These are phyloP conservation scores for Mungos mungo DNA, from an alignment of 2,113 vertebrate genomes.

Conservation along the genomic window DNA sequence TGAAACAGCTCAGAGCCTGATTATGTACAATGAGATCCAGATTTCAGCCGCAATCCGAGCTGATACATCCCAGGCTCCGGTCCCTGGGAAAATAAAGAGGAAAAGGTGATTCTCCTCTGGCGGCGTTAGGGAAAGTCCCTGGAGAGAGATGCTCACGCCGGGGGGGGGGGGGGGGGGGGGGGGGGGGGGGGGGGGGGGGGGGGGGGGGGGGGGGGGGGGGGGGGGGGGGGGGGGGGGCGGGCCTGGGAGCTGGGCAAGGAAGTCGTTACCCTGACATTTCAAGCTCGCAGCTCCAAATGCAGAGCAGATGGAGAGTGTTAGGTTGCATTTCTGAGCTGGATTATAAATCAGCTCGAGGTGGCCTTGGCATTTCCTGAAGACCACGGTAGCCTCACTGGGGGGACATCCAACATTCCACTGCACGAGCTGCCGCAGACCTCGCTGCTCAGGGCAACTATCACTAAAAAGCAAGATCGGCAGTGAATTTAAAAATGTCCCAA, in stretches of 20 bases:
- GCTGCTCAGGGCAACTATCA: not conserved
- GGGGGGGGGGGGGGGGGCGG: no score
- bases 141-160: not conserved
- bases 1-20: not conserved
- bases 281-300: conserved; percentile 11
- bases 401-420: not conserved
- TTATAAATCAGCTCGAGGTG: conserved; percentile 60
- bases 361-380: conserved; percentile 70
- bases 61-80: not conserved
- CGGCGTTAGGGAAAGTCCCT: not conserved
- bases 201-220: no score
- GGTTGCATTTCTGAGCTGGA: conserved; percentile 40
- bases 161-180: no score
- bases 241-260: not conserved
- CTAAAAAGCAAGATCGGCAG: not conserved
- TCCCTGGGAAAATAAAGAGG: conserved; percentile 44
- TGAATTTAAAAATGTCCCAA: not conserved
- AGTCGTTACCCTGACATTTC: not conserved
- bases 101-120: conserved; percentile 22
- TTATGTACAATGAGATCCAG: not conserved
- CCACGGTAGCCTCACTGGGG: not conserved
- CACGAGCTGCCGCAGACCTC: not conserved
- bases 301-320: conserved; percentile 58
- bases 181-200: no score
- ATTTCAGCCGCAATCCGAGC: conserved; percentile 10